These are phyloP conservation scores for Platyura marginata DNA, from an alignment of 1,140 invertebrate species.

Conservation along the genomic window DNA sequence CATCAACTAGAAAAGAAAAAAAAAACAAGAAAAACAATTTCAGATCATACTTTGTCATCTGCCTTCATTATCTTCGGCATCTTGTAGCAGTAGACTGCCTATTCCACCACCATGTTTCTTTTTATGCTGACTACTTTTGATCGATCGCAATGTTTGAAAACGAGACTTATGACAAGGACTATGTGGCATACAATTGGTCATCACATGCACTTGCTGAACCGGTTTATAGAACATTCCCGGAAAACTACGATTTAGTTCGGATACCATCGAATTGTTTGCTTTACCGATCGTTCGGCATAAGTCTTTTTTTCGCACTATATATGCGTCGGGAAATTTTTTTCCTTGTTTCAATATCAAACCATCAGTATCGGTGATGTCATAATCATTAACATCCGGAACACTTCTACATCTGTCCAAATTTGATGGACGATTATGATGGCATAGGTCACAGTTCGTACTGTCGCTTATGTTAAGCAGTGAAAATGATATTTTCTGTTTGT, in stretches of 20 bases:
- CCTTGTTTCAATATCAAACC: neutral
- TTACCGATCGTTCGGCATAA: neutral
- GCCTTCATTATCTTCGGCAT: neutral
- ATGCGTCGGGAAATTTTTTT: neutral
- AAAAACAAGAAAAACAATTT: no score
- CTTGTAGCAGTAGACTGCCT: neutral
- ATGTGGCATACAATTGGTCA: no score
- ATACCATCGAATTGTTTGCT: neutral
- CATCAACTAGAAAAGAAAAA: neutral
- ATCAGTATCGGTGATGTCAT: neutral
- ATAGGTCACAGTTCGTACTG: neutral
- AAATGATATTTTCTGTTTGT: neutral
- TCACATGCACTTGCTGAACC: neutral
- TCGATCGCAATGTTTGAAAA: conserved; percentile 1
- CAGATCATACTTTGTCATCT: conserved; percentile 5
- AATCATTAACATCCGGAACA: neutral
- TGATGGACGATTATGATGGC: neutral
- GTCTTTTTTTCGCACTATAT: neutral
- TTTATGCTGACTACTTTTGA: conserved; percentile 8
- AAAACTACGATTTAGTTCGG: neutral
- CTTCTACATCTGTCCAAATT: neutral
- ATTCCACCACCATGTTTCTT: neutral
- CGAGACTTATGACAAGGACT: conserved; percentile 1
- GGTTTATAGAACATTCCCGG: neutral
- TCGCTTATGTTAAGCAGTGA: neutral